Percentiles rank a stretch among this genome's conserved stretches.
These are phyloP conservation scores for Zalophus californianus DNA, from an alignment of 2,797 vertebrate genomes.

Conservation along the genomic window DNA sequence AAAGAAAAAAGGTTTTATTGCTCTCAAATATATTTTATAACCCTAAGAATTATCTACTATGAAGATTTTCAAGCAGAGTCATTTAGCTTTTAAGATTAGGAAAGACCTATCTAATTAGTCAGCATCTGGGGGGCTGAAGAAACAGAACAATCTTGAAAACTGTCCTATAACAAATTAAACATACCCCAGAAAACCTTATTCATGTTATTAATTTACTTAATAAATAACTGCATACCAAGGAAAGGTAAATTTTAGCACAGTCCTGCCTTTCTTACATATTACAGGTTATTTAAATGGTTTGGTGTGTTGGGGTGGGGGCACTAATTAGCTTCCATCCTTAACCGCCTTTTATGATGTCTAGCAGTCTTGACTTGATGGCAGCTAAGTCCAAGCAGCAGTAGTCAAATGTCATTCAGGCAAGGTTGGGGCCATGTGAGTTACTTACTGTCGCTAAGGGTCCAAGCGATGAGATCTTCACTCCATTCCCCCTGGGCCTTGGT, in stretches of 20 bases:
- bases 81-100: slow-evolving; percentile 46
- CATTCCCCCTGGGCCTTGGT: slow-evolving; percentile 89
- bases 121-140: background rate
- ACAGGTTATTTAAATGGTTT: background rate
- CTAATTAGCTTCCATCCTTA: background rate
- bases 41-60: background rate
- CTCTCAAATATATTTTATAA: background rate
- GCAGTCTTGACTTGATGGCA: background rate
- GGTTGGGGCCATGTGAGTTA: slow-evolving; percentile 57
- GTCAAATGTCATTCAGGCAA: background rate
- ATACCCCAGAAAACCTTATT: background rate
- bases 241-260: background rate
- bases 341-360: background rate
- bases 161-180: background rate
- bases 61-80: slow-evolving; percentile 45
- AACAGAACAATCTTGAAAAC: background rate
- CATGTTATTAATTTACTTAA: background rate
- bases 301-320: background rate
- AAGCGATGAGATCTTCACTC: slow-evolving; percentile 89
- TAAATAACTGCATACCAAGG: background rate
- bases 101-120: background rate
- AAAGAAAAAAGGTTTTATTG: background rate
- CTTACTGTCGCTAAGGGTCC: slow-evolving; percentile 94
- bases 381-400: background rate
- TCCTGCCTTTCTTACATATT: background rate